Evolutionary conservation across 1,140 invertebrate species (phyloP), one percentile per base, ranked within the genome.

Genomic region (Gonioctena quinquepunctata): DNA sequence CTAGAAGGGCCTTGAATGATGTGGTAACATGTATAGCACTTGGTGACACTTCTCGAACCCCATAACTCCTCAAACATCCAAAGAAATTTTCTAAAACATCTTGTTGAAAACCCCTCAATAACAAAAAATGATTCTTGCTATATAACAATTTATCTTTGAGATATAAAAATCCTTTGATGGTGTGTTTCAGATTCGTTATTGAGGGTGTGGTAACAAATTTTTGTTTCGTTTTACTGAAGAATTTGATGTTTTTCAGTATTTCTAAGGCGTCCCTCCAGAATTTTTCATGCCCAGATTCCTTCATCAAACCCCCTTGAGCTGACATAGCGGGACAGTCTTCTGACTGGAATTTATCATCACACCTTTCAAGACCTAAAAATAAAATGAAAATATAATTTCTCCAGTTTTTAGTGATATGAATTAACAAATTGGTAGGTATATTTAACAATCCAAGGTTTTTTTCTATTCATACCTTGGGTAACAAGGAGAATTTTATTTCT

Each of bases 31-130:
- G n/a, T n/a, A n/a, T n/a, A n/a, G n/a, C n/a, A n/a, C 25, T 25
- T 21, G 66, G 66, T 7, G n/a, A 21, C 1, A 27, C 42, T 23
- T 69, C 19, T 49, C 68, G 48, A 16, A 57, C 52, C 3, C 68
- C 60, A 57, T 69, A 50, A 59, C 64, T 68, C 65, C 76, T 67
- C n/a, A 81, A 76, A 28, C 66, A 57, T 0, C 74, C 72, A 61
- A 83, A 83, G 60, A 81, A 79, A 60, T 71, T 79, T 65, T 82
- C 76, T 18, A 82, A 54, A 2, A 25, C 26, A 69, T 80, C 78
- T 66, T 81, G 79, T 50, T 81, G 79, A 22, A 79, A 62, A 16
- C 16, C 11, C 18, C 64, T 54, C 8, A 64, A 67, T 56, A 66
- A 54, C 2, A 71, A 18, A 63, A 52, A 71, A 48, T 59, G 21